Percentiles rank a stretch among this genome's conserved stretches.
These are phyloP conservation scores for Artemia franciscana DNA, from an alignment of 1,140 invertebrate genomes.

Conservation along the genomic window DNA sequence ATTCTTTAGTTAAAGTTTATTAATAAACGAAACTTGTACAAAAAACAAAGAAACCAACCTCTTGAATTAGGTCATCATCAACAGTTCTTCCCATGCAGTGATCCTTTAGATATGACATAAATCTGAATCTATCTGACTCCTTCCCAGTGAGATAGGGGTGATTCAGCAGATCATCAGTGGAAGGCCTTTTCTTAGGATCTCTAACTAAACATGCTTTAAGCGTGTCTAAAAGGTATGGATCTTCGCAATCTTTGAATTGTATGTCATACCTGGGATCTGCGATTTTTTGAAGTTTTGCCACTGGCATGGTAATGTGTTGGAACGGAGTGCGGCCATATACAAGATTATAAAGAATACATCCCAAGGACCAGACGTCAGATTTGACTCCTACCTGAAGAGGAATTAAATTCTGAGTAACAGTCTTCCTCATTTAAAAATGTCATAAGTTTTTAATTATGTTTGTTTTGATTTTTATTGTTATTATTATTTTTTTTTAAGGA, in stretches of 20 bases:
- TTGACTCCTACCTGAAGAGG: slow-evolving; percentile 56
- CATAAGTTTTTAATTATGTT: no score
- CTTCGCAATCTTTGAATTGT: slow-evolving; percentile 34
- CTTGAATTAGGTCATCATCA: no score
- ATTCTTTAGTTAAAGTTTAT: no score
- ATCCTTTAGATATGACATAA: no score
- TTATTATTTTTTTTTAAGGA: no score
- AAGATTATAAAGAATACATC: slow-evolving; percentile 84
- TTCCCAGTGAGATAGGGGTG: slow-evolving; percentile 29
- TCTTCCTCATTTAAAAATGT: no score
- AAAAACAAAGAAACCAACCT: no score
- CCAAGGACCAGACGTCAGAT: slow-evolving; percentile 91
- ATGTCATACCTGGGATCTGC: slow-evolving; percentile 47
- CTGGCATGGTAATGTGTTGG: slow-evolving; percentile 46
- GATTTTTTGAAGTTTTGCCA: slow-evolving; percentile 58
- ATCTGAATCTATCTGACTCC: not conserved
- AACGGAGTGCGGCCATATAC: slow-evolving; percentile 79
- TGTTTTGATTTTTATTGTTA: no score
- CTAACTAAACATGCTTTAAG: slow-evolving; percentile 40
- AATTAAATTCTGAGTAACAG: no score
- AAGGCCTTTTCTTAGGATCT: slow-evolving; percentile 39
- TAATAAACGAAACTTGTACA: no score
- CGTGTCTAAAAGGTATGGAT: slow-evolving; percentile 29
- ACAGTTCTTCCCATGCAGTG: no score
- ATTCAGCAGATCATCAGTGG: slow-evolving; percentile 38